Evolutionary conservation across 2,888 invertebrate species (phyloP).

Genomic region (Belgica antarctica): DNA sequence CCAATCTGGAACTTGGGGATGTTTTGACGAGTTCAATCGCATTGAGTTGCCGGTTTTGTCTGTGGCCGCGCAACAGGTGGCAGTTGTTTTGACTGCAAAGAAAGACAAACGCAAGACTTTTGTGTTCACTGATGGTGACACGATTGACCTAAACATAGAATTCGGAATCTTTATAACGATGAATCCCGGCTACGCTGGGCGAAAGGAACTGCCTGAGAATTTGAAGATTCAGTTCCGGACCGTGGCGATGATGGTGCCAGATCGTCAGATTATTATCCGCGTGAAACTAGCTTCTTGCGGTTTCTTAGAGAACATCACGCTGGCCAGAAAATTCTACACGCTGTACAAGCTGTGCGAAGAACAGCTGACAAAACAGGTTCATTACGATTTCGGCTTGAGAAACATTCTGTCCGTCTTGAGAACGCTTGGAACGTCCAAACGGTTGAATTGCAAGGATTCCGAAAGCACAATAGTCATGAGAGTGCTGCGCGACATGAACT

Average conservation of each 20-base stretch:
- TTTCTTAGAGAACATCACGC: slow-evolving; percentile 89
- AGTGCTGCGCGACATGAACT: slow-evolving; percentile 95
- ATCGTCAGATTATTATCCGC: slow-evolving; percentile 93
- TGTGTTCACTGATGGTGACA: slow-evolving; percentile 91
- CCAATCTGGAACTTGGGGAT: slow-evolving; percentile 94
- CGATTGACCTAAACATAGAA: slow-evolving; percentile 88
- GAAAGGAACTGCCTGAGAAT: slow-evolving; percentile 95
- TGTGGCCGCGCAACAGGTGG: slow-evolving; percentile 96
- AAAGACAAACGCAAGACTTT: slow-evolving; percentile 90
- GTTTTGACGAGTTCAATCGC: slow-evolving; percentile 95
- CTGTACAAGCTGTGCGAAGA: slow-evolving; percentile 96
- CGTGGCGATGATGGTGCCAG: slow-evolving; percentile 99
- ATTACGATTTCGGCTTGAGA: slow-evolving; percentile 93
- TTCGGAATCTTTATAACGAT: slow-evolving; percentile 92
- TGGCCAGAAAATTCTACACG: slow-evolving; percentile 94
- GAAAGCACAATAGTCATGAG: slow-evolving; percentile 97
- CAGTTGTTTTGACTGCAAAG: slow-evolving; percentile 86
- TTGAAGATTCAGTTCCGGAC: slow-evolving; percentile 96
- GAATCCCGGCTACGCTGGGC: slow-evolving; percentile 74
- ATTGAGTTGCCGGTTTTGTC: slow-evolving; percentile 91
- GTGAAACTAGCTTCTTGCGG: slow-evolving; percentile 96
- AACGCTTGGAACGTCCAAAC: slow-evolving; percentile 87
- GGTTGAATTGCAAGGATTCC: slow-evolving; percentile 85
- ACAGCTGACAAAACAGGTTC: slow-evolving; percentile 95
- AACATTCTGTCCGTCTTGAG: slow-evolving; percentile 93